Conservation (phyloP, 2,113 vertebrate species). For the Ptilorrhoa leucosticta region DNA sequence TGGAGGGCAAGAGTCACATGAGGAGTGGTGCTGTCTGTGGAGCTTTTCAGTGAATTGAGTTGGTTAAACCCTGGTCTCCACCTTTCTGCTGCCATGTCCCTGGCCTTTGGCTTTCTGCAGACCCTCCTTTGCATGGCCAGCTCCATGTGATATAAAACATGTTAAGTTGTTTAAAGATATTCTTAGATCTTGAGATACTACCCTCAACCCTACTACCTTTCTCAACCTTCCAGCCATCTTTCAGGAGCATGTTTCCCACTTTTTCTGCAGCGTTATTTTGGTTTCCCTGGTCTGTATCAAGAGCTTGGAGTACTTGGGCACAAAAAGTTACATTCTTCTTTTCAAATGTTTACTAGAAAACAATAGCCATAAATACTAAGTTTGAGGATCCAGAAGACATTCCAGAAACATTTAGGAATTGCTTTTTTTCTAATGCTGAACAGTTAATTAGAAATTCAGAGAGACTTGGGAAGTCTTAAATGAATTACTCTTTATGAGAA, state of each 20-base stretch:
- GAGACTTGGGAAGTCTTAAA: not conserved
- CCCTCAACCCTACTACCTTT: no score
- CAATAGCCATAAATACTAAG: not conserved
- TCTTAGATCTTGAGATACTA: not conserved
- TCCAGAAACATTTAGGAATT: not conserved
- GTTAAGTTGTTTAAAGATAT: not conserved
- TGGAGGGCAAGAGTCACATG: rapidly evolving
- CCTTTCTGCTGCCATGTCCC: not conserved
- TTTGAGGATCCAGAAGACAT: not conserved
- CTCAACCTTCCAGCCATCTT: not conserved
- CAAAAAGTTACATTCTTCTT: not conserved
- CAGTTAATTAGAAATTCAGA: not conserved
- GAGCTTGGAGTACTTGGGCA: not conserved
- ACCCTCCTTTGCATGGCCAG: not conserved
- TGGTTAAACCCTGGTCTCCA: not conserved
- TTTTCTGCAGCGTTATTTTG: not conserved
- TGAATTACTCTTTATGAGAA: not conserved
- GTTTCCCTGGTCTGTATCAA: not conserved
- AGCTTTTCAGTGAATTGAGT: not conserved
- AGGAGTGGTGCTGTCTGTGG: not conserved
- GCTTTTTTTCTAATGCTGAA: not conserved
- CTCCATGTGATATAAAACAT: not conserved
- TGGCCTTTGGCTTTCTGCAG: not conserved
- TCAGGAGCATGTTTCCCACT: not conserved
- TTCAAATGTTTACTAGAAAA: not conserved